Percentiles rank a stretch among this genome's conserved stretches.
Evolutionary conservation across 2,888 invertebrate species (phyloP).

Genomic region (Sussaba pulchella): DNA sequence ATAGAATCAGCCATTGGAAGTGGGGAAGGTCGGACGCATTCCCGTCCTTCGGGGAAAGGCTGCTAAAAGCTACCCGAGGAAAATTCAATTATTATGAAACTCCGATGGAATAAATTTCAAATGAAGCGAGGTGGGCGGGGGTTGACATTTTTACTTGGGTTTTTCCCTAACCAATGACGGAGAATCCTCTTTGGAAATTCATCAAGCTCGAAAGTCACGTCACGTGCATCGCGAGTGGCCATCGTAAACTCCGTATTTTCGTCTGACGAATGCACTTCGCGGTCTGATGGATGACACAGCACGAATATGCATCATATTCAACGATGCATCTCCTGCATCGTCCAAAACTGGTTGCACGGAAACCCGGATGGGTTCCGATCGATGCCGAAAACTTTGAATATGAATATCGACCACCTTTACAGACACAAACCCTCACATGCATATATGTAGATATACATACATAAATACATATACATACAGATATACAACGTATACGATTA

Average conservation of each 20-base stretch:
- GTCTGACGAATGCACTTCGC: not conserved
- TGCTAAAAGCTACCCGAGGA: no score
- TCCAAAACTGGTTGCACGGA: not conserved
- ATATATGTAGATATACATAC: no score
- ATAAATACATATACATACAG: not conserved
- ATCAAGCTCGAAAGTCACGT: not conserved
- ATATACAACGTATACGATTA: constrained; percentile 12
- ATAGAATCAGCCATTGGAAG: no score
- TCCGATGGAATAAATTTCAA: no score
- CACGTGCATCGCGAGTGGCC: not conserved
- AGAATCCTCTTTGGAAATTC: not conserved
- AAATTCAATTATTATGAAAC: no score
- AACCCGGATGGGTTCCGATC: not conserved
- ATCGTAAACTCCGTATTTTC: constrained; percentile 5
- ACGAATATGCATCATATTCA: not conserved
- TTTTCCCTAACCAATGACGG: no score
- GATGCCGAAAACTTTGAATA: constrained; percentile 20
- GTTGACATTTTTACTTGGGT: no score
- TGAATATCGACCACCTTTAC: constrained; percentile 12
- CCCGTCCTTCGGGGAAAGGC: no score
- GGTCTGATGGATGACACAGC: constrained; percentile 9
- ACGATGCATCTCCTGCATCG: not conserved
- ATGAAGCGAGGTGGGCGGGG: no score
- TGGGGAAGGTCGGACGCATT: no score
- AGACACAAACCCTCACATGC: no score